Conservation (phyloP, 2,888 invertebrate species). For the Cantharis nigra region DNA sequence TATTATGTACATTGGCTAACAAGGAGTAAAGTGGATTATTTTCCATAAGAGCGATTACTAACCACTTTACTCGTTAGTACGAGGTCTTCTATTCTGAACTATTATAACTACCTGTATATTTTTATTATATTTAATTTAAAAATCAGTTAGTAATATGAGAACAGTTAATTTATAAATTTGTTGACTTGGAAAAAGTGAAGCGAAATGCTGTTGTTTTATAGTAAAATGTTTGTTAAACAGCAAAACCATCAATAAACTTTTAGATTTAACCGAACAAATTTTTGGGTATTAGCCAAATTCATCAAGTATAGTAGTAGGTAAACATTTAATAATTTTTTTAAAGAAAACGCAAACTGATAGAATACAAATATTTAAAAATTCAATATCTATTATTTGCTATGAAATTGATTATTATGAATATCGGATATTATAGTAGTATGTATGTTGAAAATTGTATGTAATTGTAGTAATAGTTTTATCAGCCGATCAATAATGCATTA, state of each 20-base stretch:
- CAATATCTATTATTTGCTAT: background rate
- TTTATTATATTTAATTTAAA: too few species aligned
- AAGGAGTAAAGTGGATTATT: too few species aligned
- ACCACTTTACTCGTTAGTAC: too few species aligned
- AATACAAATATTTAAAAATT: background rate
- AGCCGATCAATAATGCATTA: background rate
- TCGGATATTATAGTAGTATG: too few species aligned
- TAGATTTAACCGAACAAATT: background rate
- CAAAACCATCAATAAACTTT: background rate
- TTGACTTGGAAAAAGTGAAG: background rate
- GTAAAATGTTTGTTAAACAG: background rate
- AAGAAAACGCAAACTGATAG: background rate
- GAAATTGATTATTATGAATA: background rate
- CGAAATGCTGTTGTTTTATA: background rate
- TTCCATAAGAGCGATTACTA: too few species aligned
- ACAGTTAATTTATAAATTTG: too few species aligned
- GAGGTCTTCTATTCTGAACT: too few species aligned
- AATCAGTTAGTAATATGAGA: too few species aligned
- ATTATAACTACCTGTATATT: too few species aligned
- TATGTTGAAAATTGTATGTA: background rate
- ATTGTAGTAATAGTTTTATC: background rate
- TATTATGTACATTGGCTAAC: too few species aligned
- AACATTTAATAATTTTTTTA: too few species aligned
- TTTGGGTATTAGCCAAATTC: background rate
- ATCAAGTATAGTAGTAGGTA: background rate